Percentiles rank a stretch among this genome's conserved stretches.
Evolutionary conservation across 2,797 vertebrate species (phyloP).

Genomic region (Tolypeutes matacus): DNA sequence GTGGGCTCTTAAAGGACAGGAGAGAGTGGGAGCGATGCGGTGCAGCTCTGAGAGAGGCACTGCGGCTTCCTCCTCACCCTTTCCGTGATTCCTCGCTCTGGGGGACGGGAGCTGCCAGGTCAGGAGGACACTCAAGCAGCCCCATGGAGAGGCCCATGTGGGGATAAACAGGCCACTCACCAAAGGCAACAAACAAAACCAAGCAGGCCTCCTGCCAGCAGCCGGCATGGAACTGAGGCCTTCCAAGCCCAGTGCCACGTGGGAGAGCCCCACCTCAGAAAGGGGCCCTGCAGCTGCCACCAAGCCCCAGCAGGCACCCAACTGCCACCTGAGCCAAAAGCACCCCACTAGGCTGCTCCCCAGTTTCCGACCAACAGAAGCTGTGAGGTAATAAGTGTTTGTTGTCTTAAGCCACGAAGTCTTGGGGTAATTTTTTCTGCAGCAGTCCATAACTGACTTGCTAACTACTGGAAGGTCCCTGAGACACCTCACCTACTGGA

Average conservation of each 20-base stretch:
- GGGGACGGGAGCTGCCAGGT: background rate
- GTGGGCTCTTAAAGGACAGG: constrained; percentile 31
- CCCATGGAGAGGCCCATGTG: background rate
- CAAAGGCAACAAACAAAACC: too few species aligned
- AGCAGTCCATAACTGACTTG: background rate
- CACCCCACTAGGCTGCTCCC: background rate
- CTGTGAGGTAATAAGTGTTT: too few species aligned
- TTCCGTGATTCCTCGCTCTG: background rate
- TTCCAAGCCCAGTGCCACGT: background rate
- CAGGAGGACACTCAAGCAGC: background rate
- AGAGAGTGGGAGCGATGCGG: background rate
- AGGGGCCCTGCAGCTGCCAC: background rate
- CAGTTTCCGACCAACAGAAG: background rate
- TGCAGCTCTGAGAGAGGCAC: background rate
- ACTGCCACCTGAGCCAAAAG: background rate
- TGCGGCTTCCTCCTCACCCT: background rate
- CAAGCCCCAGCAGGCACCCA: too few species aligned
- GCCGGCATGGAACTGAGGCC: background rate
- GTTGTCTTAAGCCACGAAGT: too few species aligned
- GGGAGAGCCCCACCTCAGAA: background rate
- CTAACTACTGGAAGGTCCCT: background rate
- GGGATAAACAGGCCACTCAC: background rate
- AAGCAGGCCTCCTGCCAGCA: background rate
- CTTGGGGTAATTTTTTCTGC: background rate
- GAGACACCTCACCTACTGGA: background rate